phyloP scores from a whole-genome alignment of 2,888 invertebrate species.

The Philereme transversata region DNA sequence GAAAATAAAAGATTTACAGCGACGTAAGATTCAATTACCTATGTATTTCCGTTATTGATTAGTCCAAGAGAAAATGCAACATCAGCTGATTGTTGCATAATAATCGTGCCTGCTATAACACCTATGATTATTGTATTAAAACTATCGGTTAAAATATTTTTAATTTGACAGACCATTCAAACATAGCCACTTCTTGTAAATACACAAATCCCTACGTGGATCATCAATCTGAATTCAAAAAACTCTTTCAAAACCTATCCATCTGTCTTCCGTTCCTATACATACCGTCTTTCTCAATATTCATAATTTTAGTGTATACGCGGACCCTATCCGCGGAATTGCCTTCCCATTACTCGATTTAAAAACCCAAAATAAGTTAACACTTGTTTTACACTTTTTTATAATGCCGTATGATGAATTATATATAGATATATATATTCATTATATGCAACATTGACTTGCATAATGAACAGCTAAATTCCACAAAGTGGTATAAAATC shows the following conservation, averaged over 20 bases:
- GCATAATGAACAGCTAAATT: constrained; percentile 3
- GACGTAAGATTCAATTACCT: not conserved
- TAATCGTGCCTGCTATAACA: no score
- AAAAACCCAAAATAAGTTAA: not conserved
- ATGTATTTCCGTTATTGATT: not conserved
- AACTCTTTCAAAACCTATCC: constrained; percentile 19
- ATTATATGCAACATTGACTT: constrained; percentile 8
- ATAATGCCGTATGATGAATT: not conserved
- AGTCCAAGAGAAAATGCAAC: constrained; percentile 2
- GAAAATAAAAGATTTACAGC: not conserved
- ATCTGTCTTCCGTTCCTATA: constrained; percentile 17
- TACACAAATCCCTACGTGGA: constrained; percentile 7
- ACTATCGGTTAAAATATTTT: constrained; percentile 13
- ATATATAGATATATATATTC: not conserved
- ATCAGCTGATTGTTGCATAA: not conserved
- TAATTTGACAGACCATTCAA: constrained; percentile 13
- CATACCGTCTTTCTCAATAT: constrained; percentile 9
- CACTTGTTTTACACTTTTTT: constrained; percentile 14
- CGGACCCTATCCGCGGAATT: constrained; percentile 27
- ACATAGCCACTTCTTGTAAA: constrained; percentile 22
- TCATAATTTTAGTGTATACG: constrained; percentile 5
- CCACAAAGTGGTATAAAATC: constrained; percentile 2
- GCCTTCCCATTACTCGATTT: constrained; percentile 28
- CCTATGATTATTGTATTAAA: constrained; percentile 1
- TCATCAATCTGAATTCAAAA: constrained; percentile 3